A percentile compares a stretch with the other conserved stretches of the same genome.
phyloP scores from a whole-genome alignment of 2,797 vertebrate genomes.

The Chrysocyon brachyurus region DNA sequence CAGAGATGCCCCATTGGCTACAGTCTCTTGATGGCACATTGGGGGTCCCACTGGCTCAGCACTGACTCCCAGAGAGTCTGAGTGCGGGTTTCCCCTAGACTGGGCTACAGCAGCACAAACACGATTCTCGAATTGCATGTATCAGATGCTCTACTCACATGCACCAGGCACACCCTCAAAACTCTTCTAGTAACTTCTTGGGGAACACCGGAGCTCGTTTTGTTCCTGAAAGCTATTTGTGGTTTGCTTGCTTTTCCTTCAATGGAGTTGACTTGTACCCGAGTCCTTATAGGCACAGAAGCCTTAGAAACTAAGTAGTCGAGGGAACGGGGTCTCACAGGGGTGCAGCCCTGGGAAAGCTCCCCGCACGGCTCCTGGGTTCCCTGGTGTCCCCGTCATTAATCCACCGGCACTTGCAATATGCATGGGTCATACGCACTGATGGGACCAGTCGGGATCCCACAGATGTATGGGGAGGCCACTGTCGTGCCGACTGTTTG shows the following conservation, averaged over 20 bases:
- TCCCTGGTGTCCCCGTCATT: fast-evolving
- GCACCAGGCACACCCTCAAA: too few relatives aligned
- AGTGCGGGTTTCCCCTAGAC: too few relatives aligned
- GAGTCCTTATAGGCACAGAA: too few relatives aligned
- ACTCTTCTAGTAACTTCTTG: not conserved
- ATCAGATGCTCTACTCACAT: not conserved
- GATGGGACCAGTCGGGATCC: not conserved
- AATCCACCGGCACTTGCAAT: fast-evolving
- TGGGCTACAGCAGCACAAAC: not conserved
- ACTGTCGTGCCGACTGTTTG: fast-evolving
- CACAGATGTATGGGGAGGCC: fast-evolving
- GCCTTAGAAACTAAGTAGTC: not conserved
- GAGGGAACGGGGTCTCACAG: not conserved
- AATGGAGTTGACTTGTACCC: fast-evolving
- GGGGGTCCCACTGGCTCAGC: fast-evolving
- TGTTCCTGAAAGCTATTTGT: not conserved
- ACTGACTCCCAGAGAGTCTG: not conserved
- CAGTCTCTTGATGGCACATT: not conserved
- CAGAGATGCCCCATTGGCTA: not conserved
- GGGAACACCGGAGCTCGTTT: fast-evolving
- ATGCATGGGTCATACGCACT: fast-evolving
- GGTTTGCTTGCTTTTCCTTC: not conserved
- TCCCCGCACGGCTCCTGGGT: fast-evolving
- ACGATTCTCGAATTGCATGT: not conserved
- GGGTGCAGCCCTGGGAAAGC: fast-evolving